phyloP scores from a whole-genome alignment of 2,797 vertebrate genomes.

The Macropus fuliginosus region DNA sequence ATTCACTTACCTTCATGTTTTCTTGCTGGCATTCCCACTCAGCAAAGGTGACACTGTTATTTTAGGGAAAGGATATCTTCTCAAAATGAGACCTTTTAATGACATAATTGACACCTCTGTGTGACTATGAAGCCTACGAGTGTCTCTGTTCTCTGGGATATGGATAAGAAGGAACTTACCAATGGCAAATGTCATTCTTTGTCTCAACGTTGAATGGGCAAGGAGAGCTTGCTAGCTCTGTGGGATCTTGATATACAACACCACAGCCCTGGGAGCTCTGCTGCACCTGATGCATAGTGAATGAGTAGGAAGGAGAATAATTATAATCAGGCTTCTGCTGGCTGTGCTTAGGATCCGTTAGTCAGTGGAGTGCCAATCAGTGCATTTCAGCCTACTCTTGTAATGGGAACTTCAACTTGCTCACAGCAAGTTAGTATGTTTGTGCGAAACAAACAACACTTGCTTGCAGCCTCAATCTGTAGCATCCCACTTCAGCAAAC shows the following conservation, averaged over 20 bases:
- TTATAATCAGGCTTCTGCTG: constrained; percentile 75
- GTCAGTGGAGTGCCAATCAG: constrained; percentile 73
- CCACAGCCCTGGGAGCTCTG: constrained; percentile 55
- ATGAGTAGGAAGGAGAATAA: constrained; percentile 64
- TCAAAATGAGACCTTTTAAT: constrained; percentile 64
- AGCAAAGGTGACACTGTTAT: constrained; percentile 35
- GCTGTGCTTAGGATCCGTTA: constrained; percentile 67
- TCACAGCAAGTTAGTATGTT: constrained; percentile 66
- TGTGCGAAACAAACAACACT: constrained; percentile 66
- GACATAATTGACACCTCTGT: constrained; percentile 61
- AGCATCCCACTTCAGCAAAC: constrained; percentile 44
- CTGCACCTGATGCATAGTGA: constrained; percentile 70
- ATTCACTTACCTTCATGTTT: background rate
- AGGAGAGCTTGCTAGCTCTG: constrained; percentile 55
- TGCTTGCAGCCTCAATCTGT: constrained; percentile 31
- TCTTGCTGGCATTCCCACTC: background rate
- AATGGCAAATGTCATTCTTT: constrained; percentile 60
- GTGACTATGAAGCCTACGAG: constrained; percentile 52
- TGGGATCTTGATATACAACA: constrained; percentile 73
- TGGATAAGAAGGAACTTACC: constrained; percentile 67
- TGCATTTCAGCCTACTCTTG: constrained; percentile 43
- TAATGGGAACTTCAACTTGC: constrained; percentile 54
- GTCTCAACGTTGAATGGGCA: constrained; percentile 50
- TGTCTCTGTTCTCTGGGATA: constrained; percentile 65
- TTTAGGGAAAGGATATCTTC: constrained; percentile 49